Evolutionary conservation across 2,888 invertebrate genomes (phyloP).

Genomic region (Aphelenchoides bicaudatus): DNA sequence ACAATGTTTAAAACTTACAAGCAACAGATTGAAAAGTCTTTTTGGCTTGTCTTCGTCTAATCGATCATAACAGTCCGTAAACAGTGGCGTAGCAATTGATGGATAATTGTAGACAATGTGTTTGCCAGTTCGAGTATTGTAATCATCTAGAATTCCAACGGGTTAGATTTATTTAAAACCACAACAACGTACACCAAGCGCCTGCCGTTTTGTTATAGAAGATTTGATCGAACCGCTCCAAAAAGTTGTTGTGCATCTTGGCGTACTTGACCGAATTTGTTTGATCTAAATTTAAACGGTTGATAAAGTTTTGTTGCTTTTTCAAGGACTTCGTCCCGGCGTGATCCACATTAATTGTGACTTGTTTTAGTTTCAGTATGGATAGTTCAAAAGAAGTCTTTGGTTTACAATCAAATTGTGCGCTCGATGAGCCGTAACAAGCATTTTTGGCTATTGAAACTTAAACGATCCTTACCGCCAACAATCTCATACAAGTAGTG

Average conservation of each 20-base stretch:
- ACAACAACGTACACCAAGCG: constrained; percentile 44
- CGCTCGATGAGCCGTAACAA: neutral
- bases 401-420: no score
- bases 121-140: constrained; percentile 36
- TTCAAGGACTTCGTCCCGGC: no score
- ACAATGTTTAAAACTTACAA: neutral
- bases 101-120: constrained; percentile 48
- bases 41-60: constrained; percentile 11
- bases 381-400: no score
- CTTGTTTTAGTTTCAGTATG: no score
- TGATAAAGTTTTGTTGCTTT: no score
- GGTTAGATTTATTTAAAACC: neutral
- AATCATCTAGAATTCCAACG: constrained; percentile 39
- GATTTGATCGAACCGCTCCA: constrained; percentile 67
- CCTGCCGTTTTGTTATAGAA: constrained; percentile 46
- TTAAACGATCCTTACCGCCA: neutral
- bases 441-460: neutral
- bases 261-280: constrained; percentile 36
- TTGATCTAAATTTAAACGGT: no score
- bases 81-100: constrained; percentile 70
- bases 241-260: constrained; percentile 33
- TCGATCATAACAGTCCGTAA: constrained; percentile 65
- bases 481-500: constrained; percentile 63
- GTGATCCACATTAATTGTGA: no score
- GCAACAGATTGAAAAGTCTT: neutral